A percentile compares a stretch with the other conserved stretches of the same genome.
phyloP scores from a whole-genome alignment of 2,888 invertebrate genomes.

The Cephonodes hylas region DNA sequence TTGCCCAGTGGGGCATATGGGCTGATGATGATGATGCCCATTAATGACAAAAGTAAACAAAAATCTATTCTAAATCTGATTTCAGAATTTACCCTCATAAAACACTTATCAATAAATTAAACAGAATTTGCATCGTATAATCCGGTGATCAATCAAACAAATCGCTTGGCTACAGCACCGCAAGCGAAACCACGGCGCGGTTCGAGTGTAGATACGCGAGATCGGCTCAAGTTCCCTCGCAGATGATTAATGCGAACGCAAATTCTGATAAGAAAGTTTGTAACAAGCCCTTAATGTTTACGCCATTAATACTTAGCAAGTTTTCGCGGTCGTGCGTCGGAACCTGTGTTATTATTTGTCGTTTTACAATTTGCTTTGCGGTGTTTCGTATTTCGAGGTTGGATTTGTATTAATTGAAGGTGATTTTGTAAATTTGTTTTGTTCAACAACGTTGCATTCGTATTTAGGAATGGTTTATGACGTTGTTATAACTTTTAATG shows the following conservation, averaged over 20 bases:
- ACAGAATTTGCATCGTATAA: not conserved
- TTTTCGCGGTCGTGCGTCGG: constrained; percentile 5
- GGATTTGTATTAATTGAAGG: not conserved
- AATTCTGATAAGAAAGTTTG: constrained; percentile 18
- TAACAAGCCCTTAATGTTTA: constrained; percentile 18
- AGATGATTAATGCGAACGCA: constrained; percentile 18
- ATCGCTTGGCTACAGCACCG: not conserved
- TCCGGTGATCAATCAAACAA: constrained; percentile 6
- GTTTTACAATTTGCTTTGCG: constrained; percentile 3
- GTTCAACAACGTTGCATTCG: no score
- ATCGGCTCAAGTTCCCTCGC: constrained; percentile 14
- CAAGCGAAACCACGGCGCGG: not conserved
- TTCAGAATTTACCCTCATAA: not conserved
- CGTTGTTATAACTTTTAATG: no score
- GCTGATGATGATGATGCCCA: no score
- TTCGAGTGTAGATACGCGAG: not conserved
- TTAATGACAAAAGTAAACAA: not conserved
- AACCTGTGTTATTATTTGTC: constrained; percentile 4
- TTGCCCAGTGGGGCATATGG: no score
- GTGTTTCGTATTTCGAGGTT: not conserved
- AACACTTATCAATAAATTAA: constrained; percentile 1
- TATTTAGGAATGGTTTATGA: no score
- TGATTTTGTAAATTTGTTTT: not conserved
- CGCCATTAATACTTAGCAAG: constrained; percentile 17
- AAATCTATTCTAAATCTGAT: not conserved